Evolutionary conservation across 2,113 vertebrate genomes (phyloP), one percentile per base, ranked within the genome.

Genomic region (Planiliza haematocheilus): DNA sequence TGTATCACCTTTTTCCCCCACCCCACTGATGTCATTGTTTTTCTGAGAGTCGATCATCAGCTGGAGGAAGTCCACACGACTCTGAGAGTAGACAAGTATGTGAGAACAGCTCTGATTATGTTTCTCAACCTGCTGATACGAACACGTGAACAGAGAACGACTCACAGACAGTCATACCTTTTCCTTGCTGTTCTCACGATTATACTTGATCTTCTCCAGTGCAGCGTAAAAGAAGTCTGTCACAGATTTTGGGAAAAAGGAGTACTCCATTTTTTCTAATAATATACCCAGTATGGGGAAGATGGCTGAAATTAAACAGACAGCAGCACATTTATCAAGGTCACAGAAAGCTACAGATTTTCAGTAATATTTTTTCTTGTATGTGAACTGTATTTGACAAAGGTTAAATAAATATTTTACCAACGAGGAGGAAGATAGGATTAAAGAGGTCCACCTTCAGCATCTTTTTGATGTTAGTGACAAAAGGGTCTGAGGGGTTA

Each of bases 11-110:
- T 93, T 93, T 7, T 50, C 18, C 4, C 79, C 77, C 0, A 8
- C 60, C 6, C 49, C 70, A 24, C 52, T 74, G 66, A 59, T 9
- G 10, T 72, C 45, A 8, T 61, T 77, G 21, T 57, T 51, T 20
- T 89, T 86, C 7, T 95, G 94, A 0, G 93, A 93, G 63, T 95
- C 93, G 13, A 95, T 76, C 95, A 96, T 95, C 48, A 96, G 83
- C 51, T 95, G 93, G 24, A 96, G 84, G 73, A 96, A 95, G 82
- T 96, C 96, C 67, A 94, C 90, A 1, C 91, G 86, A 53, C 55
- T 70, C 95, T 95, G 75, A 36, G 38, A 62, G 50, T 4, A 46
- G 13, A 73, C 7, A 37, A 57, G 67, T 7, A 72, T n/a, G 2
- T 11, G 5, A 46, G 39, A 78, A 17, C 5, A n/a, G n/a, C n/a